A percentile compares a stretch with the other conserved stretches of the same genome.
phyloP scores from a whole-genome alignment of 2,888 invertebrate genomes.

The Herminia tarsipennalis region DNA sequence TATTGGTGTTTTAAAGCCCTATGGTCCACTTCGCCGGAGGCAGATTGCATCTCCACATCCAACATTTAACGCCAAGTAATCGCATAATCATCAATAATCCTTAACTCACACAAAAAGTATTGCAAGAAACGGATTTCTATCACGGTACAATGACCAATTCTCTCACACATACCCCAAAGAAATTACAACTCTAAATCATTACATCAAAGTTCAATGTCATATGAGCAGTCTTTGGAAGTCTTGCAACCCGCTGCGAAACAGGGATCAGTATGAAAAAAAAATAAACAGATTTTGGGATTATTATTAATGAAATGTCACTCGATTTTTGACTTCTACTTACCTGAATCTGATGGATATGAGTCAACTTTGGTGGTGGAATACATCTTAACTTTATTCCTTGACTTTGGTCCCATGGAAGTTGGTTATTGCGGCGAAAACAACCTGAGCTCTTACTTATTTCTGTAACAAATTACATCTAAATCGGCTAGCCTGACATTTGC shows the following conservation, averaged over 20 bases:
- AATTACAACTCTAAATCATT: slow-evolving; percentile 17
- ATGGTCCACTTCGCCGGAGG: slow-evolving; percentile 6
- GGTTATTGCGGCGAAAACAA: too few species aligned
- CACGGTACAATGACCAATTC: slow-evolving; percentile 45
- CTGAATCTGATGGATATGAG: slow-evolving; percentile 39
- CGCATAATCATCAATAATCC: slow-evolving; percentile 81
- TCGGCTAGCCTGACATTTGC: too few species aligned
- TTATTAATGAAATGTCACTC: slow-evolving; percentile 76
- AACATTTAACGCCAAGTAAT: slow-evolving; percentile 68
- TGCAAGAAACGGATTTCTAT: slow-evolving; percentile 61
- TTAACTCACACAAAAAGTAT: slow-evolving; percentile 66
- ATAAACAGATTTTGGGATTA: slow-evolving; percentile 67
- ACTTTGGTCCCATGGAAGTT: not conserved
- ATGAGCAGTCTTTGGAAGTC: slow-evolving; percentile 10
- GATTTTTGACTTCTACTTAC: slow-evolving; percentile 58
- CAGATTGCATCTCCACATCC: slow-evolving; percentile 29
- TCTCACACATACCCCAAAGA: not conserved
- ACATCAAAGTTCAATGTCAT: slow-evolving; percentile 16
- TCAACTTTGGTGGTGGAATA: too few species aligned
- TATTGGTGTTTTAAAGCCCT: not conserved
- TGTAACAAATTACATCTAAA: too few species aligned
- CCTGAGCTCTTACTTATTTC: too few species aligned
- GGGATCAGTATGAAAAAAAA: slow-evolving; percentile 60
- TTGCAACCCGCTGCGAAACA: slow-evolving; percentile 69
- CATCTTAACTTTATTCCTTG: too few species aligned